Percentiles rank a stretch among this genome's conserved stretches.
phyloP scores from a whole-genome alignment of 1,140 invertebrate species.

The Drosophila sproati region DNA sequence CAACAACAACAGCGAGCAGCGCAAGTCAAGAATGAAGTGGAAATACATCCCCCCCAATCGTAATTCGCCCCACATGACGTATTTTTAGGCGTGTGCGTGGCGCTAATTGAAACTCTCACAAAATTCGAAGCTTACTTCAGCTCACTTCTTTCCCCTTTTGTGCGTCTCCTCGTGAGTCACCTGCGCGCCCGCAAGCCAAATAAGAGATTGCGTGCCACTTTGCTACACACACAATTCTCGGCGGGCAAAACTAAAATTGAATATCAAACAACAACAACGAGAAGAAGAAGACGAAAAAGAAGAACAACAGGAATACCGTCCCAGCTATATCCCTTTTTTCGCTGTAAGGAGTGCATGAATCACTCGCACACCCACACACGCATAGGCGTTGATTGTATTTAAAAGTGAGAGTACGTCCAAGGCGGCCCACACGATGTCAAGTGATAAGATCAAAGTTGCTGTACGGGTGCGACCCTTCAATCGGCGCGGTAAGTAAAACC shows the following conservation, averaged over 20 bases:
- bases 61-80: constrained; percentile 39
- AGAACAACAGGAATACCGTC: constrained; percentile 31
- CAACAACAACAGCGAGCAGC: constrained; percentile 32
- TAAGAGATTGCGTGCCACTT: constrained; percentile 41
- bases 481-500: constrained; percentile 91
- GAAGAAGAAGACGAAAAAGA: constrained; percentile 11
- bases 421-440: constrained; percentile 74
- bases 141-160: neutral
- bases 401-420: constrained; percentile 33
- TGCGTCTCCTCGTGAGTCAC: constrained; percentile 32
- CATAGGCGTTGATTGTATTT: constrained; percentile 33
- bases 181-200: constrained; percentile 29
- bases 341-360: constrained; percentile 33
- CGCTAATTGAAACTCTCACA: constrained; percentile 74
- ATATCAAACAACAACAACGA: constrained; percentile 40
- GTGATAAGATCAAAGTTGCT: constrained; percentile 96
- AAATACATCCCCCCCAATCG: constrained; percentile 50
- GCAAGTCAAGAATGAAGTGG: constrained; percentile 76
- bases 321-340: constrained; percentile 33
- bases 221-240: constrained; percentile 48
- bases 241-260: constrained; percentile 30
- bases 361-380: constrained; percentile 36
- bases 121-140: constrained; percentile 38
- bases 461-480: constrained; percentile 98
- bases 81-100: constrained; percentile 62